phyloP scores from a whole-genome alignment of 37 sponge, comb jelly and placozoan species.

The Beroe forskalii region DNA sequence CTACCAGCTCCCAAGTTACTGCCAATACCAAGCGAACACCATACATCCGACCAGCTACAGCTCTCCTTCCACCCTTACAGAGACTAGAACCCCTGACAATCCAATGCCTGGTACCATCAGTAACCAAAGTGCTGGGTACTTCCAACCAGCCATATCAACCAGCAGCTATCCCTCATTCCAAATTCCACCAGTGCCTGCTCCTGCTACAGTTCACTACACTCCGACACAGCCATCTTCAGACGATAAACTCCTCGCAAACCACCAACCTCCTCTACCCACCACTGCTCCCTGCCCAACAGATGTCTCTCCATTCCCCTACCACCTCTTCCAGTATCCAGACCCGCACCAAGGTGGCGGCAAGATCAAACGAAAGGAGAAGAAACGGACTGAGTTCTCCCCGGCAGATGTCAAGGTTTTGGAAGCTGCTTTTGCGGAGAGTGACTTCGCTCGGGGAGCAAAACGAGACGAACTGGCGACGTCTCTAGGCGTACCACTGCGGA shows the following conservation, averaged over 20 bases:
- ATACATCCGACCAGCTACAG: too few species aligned
- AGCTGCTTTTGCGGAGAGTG: background rate
- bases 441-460: slow-evolving; percentile 10
- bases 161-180: too few species aligned
- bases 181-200: too few species aligned
- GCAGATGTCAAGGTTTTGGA: background rate
- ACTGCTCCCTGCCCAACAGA: too few species aligned
- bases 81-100: too few species aligned
- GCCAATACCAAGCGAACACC: too few species aligned
- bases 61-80: too few species aligned
- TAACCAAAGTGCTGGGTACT: too few species aligned
- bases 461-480: background rate
- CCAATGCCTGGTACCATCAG: too few species aligned
- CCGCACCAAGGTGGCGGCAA: background rate
- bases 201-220: background rate
- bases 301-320: background rate
- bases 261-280: too few species aligned
- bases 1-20: background rate
- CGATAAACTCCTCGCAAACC: too few species aligned
- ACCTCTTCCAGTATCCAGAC: slow-evolving; percentile 20
- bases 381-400: background rate
- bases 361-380: background rate
- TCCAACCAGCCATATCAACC: too few species aligned
- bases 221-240: background rate
- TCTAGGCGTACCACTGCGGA: background rate